A percentile compares a stretch with the other conserved stretches of the same genome.
These are phyloP conservation scores for Petrocephalus schoutedeni DNA, from an alignment of 2,797 vertebrate genomes.

Conservation along the genomic window DNA sequence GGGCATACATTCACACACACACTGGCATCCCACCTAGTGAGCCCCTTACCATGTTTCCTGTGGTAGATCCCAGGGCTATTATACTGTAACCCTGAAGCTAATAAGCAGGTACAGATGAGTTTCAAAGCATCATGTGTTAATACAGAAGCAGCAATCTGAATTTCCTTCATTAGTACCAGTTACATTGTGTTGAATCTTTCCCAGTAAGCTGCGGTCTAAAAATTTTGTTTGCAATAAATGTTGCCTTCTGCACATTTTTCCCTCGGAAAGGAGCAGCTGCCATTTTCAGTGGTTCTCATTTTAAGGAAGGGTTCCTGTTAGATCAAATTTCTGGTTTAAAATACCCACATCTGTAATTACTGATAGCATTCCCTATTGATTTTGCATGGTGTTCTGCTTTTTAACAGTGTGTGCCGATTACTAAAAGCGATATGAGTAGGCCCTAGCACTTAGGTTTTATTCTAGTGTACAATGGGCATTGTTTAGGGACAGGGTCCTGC, in stretches of 20 bases:
- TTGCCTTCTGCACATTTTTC: background rate
- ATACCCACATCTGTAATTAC: constrained; percentile 46
- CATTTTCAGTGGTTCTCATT: constrained; percentile 55
- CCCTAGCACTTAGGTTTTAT: constrained; percentile 86
- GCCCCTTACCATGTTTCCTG: background rate
- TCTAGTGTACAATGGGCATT: constrained; percentile 85
- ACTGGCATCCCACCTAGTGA: background rate
- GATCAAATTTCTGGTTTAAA: constrained; percentile 65
- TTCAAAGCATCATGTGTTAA: background rate
- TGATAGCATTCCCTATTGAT: constrained; percentile 25
- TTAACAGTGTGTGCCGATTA: constrained; percentile 99
- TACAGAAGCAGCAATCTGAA: background rate
- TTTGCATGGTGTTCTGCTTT: constrained; percentile 50
- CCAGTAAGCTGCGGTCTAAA: background rate
- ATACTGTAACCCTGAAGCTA: background rate
- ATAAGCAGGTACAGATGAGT: background rate
- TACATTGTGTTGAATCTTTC: background rate
- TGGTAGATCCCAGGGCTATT: no score
- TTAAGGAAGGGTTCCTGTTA: constrained; percentile 73
- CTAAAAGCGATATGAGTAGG: constrained; percentile 98
- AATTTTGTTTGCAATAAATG: background rate
- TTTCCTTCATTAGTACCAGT: background rate
- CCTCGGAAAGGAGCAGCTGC: constrained; percentile 32
- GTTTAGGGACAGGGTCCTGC: constrained; percentile 88
- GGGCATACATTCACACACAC: background rate